phyloP scores from a whole-genome alignment of 2,888 invertebrate species.

The Netelia virgata region DNA sequence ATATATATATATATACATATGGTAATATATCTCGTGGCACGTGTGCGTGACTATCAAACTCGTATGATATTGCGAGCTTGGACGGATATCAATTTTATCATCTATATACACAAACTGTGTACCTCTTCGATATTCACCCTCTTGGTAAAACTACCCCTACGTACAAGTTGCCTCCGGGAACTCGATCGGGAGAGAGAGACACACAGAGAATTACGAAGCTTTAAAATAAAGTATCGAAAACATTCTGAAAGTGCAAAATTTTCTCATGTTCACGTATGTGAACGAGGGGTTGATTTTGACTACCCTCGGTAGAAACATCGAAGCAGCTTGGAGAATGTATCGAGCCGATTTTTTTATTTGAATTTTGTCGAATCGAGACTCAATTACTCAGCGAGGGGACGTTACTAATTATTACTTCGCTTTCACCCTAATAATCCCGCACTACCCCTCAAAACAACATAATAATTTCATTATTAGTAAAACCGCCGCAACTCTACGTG shows the following conservation, averaged over 20 bases:
- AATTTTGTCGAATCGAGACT: too few species aligned
- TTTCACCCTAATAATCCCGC: too few species aligned
- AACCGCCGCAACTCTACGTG: too few species aligned
- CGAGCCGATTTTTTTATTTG: not conserved
- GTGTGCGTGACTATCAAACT: slow-evolving; percentile 60
- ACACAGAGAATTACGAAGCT: slow-evolving; percentile 11
- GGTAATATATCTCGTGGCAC: not conserved
- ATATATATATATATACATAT: too few species aligned
- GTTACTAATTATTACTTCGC: too few species aligned
- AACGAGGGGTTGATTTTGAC: not conserved
- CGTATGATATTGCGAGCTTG: slow-evolving; percentile 47
- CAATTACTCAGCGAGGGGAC: too few species aligned
- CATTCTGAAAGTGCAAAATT: not conserved
- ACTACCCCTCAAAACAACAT: too few species aligned
- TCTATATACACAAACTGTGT: slow-evolving; percentile 22
- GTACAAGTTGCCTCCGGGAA: not conserved
- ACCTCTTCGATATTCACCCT: slow-evolving; percentile 32
- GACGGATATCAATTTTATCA: slow-evolving; percentile 57
- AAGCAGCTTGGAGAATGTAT: not conserved
- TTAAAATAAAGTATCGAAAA: slow-evolving; percentile 18
- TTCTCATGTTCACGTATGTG: not conserved
- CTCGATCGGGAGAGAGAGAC: not conserved
- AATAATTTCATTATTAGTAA: too few species aligned
- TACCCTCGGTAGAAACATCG: not conserved
- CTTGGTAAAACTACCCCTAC: not conserved